Percentiles rank a stretch among this genome's conserved stretches.
phyloP scores from a whole-genome alignment of 2,888 invertebrate genomes.

The Eurois occulta region DNA sequence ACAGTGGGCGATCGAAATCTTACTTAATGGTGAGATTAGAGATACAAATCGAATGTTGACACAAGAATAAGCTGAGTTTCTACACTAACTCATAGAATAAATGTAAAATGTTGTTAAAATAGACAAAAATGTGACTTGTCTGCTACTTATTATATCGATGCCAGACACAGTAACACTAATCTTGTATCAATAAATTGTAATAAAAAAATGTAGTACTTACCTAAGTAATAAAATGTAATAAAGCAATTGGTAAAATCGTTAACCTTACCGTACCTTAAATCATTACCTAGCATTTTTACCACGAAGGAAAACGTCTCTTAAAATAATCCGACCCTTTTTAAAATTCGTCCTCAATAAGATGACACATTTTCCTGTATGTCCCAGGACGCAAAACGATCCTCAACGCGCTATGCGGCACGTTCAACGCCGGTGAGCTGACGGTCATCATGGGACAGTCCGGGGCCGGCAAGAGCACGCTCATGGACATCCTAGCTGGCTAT shows the following conservation, averaged over 20 bases:
- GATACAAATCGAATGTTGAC: neutral
- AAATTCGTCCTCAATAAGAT: constrained; percentile 28
- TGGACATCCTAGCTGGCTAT: constrained; percentile 97
- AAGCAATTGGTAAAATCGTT: neutral
- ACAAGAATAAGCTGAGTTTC: neutral
- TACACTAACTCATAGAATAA: neutral
- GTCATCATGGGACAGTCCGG: constrained; percentile 98
- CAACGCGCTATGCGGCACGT: constrained; percentile 92
- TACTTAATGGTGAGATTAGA: neutral
- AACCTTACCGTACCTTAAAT: neutral
- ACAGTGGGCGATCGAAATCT: constrained; percentile 36
- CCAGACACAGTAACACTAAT: constrained; percentile 5
- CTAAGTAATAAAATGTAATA: constrained; percentile 1
- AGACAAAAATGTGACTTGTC: neutral
- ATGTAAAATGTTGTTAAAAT: neutral
- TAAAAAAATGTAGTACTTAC: neutral
- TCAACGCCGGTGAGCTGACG: constrained; percentile 93
- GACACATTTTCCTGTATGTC: constrained; percentile 68
- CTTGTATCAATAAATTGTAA: neutral
- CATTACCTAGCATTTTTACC: too few species aligned
- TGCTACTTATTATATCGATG: neutral
- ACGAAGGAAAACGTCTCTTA: constrained; percentile 27
- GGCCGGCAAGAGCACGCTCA: constrained; percentile 96
- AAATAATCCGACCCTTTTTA: constrained; percentile 22
- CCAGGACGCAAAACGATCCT: constrained; percentile 91